These are phyloP conservation scores for Lasioglossum baleicum DNA, from an alignment of 1,140 invertebrate genomes.

Conservation along the genomic window DNA sequence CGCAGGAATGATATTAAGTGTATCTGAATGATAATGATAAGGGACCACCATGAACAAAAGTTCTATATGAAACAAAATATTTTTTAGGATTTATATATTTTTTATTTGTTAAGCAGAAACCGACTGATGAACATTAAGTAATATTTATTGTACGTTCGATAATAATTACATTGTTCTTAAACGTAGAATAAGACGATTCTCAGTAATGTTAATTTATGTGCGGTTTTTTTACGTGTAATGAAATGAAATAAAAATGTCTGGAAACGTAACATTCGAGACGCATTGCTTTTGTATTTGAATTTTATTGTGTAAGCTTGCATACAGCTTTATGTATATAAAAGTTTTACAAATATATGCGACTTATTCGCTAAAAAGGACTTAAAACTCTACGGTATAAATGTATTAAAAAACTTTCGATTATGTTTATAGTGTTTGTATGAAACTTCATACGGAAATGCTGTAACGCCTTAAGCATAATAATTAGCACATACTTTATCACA, in stretches of 20 bases:
- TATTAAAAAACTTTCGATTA: constrained; percentile 48
- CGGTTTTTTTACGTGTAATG: background rate
- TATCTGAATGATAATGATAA: constrained; percentile 13
- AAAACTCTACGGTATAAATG: constrained; percentile 46
- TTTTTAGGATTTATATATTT: constrained; percentile 20
- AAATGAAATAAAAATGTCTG: background rate
- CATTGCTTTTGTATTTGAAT: constrained; percentile 11
- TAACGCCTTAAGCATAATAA: constrained; percentile 31
- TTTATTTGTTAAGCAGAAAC: constrained; percentile 13
- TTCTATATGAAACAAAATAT: background rate
- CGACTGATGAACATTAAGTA: constrained; percentile 12
- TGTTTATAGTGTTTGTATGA: constrained; percentile 28
- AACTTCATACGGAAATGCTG: constrained; percentile 28
- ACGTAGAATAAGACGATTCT: background rate
- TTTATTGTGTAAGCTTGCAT: constrained; percentile 49
- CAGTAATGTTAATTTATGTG: constrained; percentile 4
- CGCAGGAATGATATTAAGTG: constrained; percentile 49
- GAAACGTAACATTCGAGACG: background rate
- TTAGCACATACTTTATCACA: constrained; percentile 60
- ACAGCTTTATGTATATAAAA: constrained; percentile 48
- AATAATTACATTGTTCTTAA: background rate
- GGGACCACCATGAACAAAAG: constrained; percentile 30
- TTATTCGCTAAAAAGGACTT: constrained; percentile 23
- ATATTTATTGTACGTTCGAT: constrained; percentile 3
- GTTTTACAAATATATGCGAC: constrained; percentile 44